These are phyloP conservation scores for Lagodon rhomboides DNA, from an alignment of 2,797 vertebrate genomes.

Conservation along the genomic window DNA sequence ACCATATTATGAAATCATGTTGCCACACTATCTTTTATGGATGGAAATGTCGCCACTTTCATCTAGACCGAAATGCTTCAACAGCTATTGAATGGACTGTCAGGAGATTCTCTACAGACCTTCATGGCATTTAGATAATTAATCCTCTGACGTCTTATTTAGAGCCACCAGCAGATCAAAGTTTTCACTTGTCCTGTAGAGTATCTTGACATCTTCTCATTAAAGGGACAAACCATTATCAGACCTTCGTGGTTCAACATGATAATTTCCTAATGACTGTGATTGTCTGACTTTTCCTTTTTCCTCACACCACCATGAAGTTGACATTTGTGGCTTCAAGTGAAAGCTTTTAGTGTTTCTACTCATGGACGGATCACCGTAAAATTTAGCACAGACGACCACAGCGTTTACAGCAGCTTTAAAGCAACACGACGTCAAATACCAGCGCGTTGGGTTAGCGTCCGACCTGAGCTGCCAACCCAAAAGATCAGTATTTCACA, in stretches of 20 bases:
- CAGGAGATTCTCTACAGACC: background rate
- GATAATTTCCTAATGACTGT: background rate
- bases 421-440: too few species aligned
- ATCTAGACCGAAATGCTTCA: background rate
- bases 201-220: too few species aligned
- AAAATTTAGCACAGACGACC: background rate
- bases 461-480: too few species aligned
- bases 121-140: background rate
- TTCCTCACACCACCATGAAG: background rate
- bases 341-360: background rate
- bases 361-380: background rate
- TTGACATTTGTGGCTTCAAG: background rate
- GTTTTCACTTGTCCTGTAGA: too few species aligned
- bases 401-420: too few species aligned
- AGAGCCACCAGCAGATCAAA: too few species aligned
- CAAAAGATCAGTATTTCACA: too few species aligned
- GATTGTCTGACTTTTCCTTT: background rate
- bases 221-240: too few species aligned
- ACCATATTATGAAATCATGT: background rate
- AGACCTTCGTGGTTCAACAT: too few species aligned
- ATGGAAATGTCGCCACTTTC: background rate
- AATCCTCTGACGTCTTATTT: background rate
- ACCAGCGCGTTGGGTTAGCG: too few species aligned
- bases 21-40: too few species aligned
- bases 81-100: background rate